A percentile compares a stretch with the other conserved stretches of the same genome.
These are phyloP conservation scores for Scomber scombrus DNA, from an alignment of 2,113 vertebrate species.

Conservation along the genomic window DNA sequence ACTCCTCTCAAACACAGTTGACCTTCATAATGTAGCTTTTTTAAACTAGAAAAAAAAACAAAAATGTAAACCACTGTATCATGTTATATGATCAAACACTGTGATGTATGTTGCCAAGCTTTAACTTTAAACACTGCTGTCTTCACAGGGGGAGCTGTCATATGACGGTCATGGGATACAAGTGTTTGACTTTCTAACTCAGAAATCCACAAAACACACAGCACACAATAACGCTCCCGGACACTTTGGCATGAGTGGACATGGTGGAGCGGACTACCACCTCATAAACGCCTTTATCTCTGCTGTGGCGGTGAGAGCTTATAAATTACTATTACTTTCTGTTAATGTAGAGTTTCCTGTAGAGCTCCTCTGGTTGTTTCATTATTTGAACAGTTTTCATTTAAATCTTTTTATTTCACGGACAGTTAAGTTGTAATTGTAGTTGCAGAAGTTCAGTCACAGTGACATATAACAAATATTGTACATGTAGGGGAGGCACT, in stretches of 20 bases:
- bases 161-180: slow-evolving; percentile 69
- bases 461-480: neutral
- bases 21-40: too few species aligned
- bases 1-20: too few species aligned
- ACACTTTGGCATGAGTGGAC: slow-evolving; percentile 69
- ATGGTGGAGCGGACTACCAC: slow-evolving; percentile 85
- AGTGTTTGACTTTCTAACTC: slow-evolving; percentile 85
- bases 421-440: neutral
- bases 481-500: neutral
- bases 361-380: neutral
- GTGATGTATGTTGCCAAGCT: neutral
- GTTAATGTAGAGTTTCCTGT: neutral
- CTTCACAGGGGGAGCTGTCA: slow-evolving; percentile 83
- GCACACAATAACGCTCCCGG: slow-evolving; percentile 4
- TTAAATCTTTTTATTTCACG: neutral
- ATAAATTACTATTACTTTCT: neutral
- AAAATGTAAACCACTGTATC: neutral
- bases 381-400: neutral
- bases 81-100: too few species aligned
- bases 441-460: neutral
- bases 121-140: neutral
- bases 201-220: slow-evolving; percentile 70
- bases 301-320: slow-evolving; percentile 84
- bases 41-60: too few species aligned
- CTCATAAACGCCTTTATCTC: slow-evolving; percentile 86